Conservation (phyloP, 2,113 vertebrate genomes). For the Perognathus longimembris region DNA sequence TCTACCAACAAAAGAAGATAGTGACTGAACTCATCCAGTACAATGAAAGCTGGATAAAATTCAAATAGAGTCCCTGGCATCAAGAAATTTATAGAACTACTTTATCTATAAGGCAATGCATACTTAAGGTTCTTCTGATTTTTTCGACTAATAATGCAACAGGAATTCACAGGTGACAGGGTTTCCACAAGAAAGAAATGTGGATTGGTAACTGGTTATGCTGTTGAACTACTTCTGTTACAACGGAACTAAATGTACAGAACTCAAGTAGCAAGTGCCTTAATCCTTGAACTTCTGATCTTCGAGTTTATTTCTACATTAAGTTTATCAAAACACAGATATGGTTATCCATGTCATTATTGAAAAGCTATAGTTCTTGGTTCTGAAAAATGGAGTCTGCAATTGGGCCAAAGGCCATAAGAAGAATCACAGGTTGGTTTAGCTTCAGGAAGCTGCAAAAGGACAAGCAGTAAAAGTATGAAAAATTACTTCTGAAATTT, state of each 20-base stretch:
- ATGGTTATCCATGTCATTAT: not conserved
- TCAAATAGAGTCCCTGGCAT: not conserved
- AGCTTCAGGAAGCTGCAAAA: not conserved
- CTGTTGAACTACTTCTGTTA: not conserved
- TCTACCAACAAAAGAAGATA: not conserved
- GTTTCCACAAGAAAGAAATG: not conserved
- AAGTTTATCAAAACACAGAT: not conserved
- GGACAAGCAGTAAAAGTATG: not conserved
- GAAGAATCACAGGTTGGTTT: not conserved
- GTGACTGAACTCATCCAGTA: not conserved
- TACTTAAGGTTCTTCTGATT: not conserved
- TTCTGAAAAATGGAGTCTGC: not conserved
- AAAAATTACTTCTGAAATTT: not conserved
- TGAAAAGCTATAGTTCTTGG: not conserved
- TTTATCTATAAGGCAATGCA: not conserved
- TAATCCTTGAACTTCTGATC: not conserved
- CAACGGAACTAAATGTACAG: not conserved
- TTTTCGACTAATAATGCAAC: not conserved
- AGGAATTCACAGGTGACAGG: not conserved
- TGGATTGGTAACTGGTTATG: not conserved
- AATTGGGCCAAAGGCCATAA: not conserved
- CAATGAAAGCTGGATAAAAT: not conserved
- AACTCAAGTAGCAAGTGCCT: not conserved
- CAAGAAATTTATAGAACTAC: not conserved
- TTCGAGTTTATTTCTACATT: not conserved